phyloP scores from a whole-genome alignment of 2,113 vertebrate genomes.

The Chloropsis cyanopogon region DNA sequence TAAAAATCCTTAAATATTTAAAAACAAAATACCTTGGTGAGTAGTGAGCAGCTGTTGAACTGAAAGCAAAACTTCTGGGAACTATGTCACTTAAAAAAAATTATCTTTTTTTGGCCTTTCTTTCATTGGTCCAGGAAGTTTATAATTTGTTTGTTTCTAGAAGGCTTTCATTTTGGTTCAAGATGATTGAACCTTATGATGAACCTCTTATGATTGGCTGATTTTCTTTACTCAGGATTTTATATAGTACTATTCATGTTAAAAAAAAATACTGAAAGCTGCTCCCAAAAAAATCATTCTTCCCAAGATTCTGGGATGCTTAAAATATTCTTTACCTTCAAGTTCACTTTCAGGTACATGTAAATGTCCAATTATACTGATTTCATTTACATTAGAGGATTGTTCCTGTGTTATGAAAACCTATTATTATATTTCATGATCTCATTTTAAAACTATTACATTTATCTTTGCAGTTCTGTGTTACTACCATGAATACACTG shows the following conservation, averaged over 20 bases:
- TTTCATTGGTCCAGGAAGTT: background rate
- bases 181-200: background rate
- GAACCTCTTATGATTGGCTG: background rate
- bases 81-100: background rate
- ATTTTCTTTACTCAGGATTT: background rate
- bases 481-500: background rate
- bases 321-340: background rate
- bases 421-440: conserved; percentile 14
- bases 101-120: background rate
- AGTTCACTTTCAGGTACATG: background rate
- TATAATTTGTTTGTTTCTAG: background rate
- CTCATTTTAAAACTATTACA: background rate
- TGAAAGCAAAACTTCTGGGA: background rate
- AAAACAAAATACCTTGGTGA: background rate
- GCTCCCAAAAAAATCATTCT: background rate
- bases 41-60: background rate
- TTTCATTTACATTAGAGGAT: background rate
- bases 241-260: background rate
- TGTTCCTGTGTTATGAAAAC: conserved; percentile 15
- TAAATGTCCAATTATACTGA: background rate
- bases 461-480: background rate
- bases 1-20: background rate
- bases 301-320: background rate
- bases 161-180: background rate
- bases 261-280: background rate